Percentiles rank a stretch among this genome's conserved stretches.
These are phyloP conservation scores for Apaloderma vittatum DNA, from an alignment of 2,113 vertebrate genomes.

Conservation along the genomic window DNA sequence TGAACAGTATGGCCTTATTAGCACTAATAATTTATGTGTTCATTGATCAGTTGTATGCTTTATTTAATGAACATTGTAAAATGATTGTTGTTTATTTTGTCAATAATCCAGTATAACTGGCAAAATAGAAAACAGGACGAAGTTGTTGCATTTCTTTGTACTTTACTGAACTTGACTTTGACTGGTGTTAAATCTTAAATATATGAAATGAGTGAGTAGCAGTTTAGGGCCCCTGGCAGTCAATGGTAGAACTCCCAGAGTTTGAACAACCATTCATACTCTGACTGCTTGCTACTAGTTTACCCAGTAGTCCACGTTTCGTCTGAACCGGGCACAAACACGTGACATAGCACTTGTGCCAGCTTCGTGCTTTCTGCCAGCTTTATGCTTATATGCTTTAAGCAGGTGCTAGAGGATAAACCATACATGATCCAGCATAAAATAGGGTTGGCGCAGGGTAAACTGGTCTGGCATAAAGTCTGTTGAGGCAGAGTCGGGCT, in stretches of 20 bases:
- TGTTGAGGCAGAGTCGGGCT: background rate
- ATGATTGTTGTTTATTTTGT: background rate
- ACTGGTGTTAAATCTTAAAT: background rate
- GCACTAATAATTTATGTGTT: background rate
- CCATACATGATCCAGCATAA: background rate
- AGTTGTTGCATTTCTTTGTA: background rate
- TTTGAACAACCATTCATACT: background rate
- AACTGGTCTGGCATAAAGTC: background rate
- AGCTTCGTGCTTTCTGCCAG: background rate
- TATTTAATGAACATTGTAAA: background rate
- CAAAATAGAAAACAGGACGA: background rate
- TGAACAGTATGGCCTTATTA: background rate
- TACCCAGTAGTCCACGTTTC: background rate
- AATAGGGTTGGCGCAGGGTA: background rate
- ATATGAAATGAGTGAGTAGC: background rate
- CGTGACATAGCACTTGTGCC: accelerated
- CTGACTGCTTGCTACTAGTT: background rate
- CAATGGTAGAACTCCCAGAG: background rate
- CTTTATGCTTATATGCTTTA: background rate
- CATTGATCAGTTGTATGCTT: background rate
- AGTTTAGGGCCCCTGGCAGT: background rate
- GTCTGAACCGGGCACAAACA: background rate
- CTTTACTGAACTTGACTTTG: background rate
- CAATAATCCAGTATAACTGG: background rate
- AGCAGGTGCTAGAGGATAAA: background rate